Evolutionary conservation across 53 echinoderm and acorn worm species (phyloP).

Genomic region (Luidia sarsii): DNA sequence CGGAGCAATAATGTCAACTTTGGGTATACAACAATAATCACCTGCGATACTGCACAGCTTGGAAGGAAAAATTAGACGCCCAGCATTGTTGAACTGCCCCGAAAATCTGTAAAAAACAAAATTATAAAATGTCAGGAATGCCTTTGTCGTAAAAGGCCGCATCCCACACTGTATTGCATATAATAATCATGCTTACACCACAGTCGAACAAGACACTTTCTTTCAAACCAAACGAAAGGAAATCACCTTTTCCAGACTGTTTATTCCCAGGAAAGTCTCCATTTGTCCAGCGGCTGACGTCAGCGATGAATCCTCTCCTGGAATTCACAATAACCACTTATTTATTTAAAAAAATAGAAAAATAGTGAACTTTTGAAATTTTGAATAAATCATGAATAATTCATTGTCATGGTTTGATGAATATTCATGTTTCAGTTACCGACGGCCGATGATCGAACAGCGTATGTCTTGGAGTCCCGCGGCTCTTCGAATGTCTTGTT

Average conservation of each 20-base stretch:
- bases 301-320: constrained; percentile 68
- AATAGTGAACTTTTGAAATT: neutral
- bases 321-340: neutral
- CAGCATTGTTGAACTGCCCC: constrained; percentile 65
- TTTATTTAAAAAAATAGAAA: neutral
- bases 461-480: constrained; percentile 6
- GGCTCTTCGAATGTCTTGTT: neutral
- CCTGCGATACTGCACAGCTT: constrained; percentile 76
- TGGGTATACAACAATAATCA: too few relatives aligned
- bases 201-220: too few relatives aligned
- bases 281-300: constrained; percentile 76
- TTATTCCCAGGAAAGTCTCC: constrained; percentile 69
- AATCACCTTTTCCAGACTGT: constrained; percentile 64
- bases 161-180: too few relatives aligned
- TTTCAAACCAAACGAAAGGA: too few relatives aligned
- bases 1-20: too few relatives aligned
- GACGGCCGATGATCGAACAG: constrained; percentile 42
- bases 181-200: too few relatives aligned
- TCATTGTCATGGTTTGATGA: too few relatives aligned
- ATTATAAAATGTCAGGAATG: too few relatives aligned
- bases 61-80: constrained; percentile 74
- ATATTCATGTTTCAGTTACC: too few relatives aligned
- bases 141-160: too few relatives aligned
- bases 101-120: constrained; percentile 33
- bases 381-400: too few relatives aligned